Conservation (phyloP, 2,888 invertebrate genomes). For the Pristionchus fissidentatus region DNA sequence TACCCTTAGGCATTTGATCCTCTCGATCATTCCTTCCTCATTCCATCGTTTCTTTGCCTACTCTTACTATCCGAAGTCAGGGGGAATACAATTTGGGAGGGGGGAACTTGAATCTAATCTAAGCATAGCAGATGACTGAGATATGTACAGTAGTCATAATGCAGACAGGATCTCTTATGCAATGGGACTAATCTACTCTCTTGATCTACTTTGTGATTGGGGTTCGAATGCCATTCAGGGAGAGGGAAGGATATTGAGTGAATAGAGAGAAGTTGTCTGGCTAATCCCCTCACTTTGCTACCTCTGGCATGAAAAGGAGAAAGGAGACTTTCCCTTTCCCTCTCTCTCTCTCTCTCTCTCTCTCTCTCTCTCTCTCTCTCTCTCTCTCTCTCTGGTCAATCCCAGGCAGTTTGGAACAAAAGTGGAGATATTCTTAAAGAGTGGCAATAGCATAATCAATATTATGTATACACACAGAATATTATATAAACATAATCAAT, state of each 20-base stretch:
- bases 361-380: constrained; percentile 8
- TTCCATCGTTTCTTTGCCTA: background rate
- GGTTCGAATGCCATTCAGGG: background rate
- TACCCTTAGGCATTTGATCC: background rate
- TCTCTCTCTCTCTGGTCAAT: background rate
- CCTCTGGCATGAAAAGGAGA: constrained; percentile 1
- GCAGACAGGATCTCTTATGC: constrained; percentile 23
- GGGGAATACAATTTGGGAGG: background rate
- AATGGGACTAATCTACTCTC: background rate
- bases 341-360: background rate
- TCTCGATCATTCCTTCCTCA: background rate
- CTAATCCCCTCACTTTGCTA: constrained; percentile 5
- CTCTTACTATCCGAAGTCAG: background rate
- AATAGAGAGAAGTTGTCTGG: background rate
- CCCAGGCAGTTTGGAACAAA: background rate
- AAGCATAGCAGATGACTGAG: background rate
- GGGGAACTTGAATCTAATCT: background rate
- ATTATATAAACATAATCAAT: background rate
- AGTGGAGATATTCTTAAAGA: background rate
- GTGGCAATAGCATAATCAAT: background rate
- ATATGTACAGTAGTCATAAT: constrained; percentile 34
- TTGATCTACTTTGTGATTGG: background rate
- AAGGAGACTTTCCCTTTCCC: background rate
- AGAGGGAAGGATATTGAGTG: background rate
- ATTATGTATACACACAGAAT: background rate